Percentiles rank a stretch among this genome's conserved stretches.
Conservation (phyloP, 2,888 invertebrate species). For the Cosmorhoe ocellata region DNA sequence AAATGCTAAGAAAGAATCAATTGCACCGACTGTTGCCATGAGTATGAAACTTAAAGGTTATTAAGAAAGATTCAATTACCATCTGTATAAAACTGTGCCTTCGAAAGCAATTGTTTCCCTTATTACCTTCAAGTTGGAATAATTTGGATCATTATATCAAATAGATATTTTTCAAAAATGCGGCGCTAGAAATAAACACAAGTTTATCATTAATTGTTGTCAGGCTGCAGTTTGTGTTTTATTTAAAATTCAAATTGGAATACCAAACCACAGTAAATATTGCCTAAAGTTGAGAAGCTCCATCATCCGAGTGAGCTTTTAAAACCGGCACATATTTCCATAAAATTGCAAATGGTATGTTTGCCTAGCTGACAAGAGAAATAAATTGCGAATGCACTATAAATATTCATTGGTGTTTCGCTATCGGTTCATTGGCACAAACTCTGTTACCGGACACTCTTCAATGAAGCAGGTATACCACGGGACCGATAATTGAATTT, state of each 20-base stretch:
- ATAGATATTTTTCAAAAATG: too few species aligned
- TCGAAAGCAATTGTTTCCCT: too few species aligned
- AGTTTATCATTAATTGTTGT: too few species aligned
- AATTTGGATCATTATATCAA: too few species aligned
- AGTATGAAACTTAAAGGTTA: too few species aligned
- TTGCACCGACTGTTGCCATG: neutral
- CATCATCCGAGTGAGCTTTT: neutral
- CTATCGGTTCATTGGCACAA: constrained; percentile 38
- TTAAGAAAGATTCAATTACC: too few species aligned
- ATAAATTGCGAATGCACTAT: constrained; percentile 36
- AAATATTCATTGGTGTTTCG: constrained; percentile 50
- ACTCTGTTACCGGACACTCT: constrained; percentile 49
- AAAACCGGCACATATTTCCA: constrained; percentile 3
- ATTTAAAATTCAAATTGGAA: neutral
- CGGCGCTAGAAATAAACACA: too few species aligned
- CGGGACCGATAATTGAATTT: constrained; percentile 42
- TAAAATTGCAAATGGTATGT: constrained; percentile 1
- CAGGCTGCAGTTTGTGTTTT: too few species aligned
- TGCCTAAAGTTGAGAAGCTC: neutral
- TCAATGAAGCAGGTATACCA: constrained; percentile 42
- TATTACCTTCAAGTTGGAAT: too few species aligned
- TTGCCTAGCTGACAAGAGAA: constrained; percentile 23
- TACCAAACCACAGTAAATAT: neutral
- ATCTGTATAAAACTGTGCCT: too few species aligned
- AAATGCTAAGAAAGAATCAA: neutral